Conservation (phyloP, 2,797 vertebrate species). For the Dromococcyx pavoninus region DNA sequence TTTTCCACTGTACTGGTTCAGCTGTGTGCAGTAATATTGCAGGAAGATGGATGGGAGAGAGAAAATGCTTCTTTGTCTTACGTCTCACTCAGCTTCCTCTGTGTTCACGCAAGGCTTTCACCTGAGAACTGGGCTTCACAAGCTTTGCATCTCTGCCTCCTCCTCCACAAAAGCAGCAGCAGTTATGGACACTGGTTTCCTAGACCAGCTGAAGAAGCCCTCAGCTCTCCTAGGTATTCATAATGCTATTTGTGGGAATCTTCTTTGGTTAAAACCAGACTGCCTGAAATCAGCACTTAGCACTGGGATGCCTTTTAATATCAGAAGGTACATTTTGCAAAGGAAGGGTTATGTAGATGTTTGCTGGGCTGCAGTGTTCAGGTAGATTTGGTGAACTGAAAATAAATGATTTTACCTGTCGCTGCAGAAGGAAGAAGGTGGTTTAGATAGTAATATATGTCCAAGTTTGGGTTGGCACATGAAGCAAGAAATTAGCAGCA, state of each 20-base stretch:
- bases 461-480: neutral
- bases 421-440: neutral
- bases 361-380: accelerated
- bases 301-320: neutral
- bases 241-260: neutral
- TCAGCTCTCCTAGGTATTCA: neutral
- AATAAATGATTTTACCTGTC: neutral
- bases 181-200: neutral
- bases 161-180: neutral
- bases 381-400: neutral
- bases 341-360: neutral
- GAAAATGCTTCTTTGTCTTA: neutral
- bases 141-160: neutral
- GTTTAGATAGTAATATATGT: neutral
- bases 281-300: neutral
- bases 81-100: neutral
- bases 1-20: neutral
- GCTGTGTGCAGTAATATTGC: neutral
- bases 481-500: neutral
- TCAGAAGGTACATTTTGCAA: neutral
- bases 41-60: neutral
- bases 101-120: neutral
- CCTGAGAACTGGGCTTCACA: neutral
- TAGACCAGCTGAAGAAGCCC: neutral
- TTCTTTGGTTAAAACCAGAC: neutral